phyloP scores from a whole-genome alignment of 2,797 vertebrate species.

The Sebastes taczanowskii region DNA sequence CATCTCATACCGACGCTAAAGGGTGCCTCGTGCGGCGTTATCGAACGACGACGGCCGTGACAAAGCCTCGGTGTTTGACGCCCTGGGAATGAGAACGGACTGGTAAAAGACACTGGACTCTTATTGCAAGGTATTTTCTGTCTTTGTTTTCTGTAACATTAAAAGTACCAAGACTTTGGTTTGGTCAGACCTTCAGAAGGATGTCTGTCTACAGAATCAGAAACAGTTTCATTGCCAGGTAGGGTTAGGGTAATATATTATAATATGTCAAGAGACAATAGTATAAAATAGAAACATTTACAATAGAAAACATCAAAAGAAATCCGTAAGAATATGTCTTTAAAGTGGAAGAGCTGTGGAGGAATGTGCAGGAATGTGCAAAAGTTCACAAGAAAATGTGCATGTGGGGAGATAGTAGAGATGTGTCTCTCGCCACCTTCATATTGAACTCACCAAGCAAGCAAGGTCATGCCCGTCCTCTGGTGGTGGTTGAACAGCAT shows the following conservation, averaged over 20 bases:
- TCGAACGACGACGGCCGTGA: too few species aligned
- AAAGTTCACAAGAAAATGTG: neutral
- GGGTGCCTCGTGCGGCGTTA: too few species aligned
- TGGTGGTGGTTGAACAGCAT: neutral
- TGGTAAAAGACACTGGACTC: neutral
- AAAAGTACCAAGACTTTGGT: neutral
- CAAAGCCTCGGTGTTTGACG: too few species aligned
- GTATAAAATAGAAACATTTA: neutral
- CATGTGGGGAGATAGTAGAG: neutral
- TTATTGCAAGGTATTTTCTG: neutral
- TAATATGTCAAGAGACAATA: neutral
- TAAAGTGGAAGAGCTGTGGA: neutral
- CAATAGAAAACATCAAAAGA: neutral
- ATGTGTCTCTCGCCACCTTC: neutral
- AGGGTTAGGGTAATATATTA: too few species aligned
- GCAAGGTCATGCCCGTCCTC: neutral
- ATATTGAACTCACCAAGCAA: neutral
- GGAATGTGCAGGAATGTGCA: neutral
- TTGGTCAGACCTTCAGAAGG: neutral
- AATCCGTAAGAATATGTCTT: too few species aligned
- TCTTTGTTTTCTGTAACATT: neutral
- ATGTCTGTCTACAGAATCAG: neutral
- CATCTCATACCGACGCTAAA: too few species aligned
- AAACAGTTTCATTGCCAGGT: accelerated
- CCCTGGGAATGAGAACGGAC: too few species aligned